These are phyloP conservation scores for Phengaris alcon DNA, from an alignment of 2,888 invertebrate species.

Conservation along the genomic window DNA sequence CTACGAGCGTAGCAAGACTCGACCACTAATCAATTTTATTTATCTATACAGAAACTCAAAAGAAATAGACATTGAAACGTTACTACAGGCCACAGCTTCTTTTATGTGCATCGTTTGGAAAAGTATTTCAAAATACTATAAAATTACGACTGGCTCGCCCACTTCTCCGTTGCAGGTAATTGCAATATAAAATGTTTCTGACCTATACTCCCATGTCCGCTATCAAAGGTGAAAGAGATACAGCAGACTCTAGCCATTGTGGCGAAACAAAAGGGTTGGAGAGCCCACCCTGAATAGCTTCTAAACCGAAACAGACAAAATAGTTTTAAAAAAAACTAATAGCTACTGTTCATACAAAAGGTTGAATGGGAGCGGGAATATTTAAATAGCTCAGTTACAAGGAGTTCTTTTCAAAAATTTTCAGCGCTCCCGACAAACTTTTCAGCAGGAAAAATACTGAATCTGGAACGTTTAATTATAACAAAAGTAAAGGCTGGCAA, in stretches of 20 bases:
- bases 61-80: neutral
- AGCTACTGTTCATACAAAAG: slow-evolving; percentile 32
- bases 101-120: neutral
- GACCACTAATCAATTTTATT: slow-evolving; percentile 2
- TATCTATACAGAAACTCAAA: neutral
- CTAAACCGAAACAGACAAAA: slow-evolving; percentile 34
- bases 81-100: neutral
- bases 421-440: slow-evolving; percentile 4
- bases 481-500: slow-evolving; percentile 6
- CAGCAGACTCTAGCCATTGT: slow-evolving; percentile 27
- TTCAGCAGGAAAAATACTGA: slow-evolving; percentile 8
- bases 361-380: slow-evolving; percentile 25
- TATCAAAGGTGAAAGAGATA: slow-evolving; percentile 21
- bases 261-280: slow-evolving; percentile 29
- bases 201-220: slow-evolving; percentile 29
- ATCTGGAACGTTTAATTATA: slow-evolving; percentile 19
- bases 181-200: slow-evolving; percentile 27
- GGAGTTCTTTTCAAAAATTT: slow-evolving; percentile 26
- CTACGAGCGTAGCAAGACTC: slow-evolving; percentile 9
- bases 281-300: slow-evolving; percentile 32
- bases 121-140: neutral
- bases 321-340: slow-evolving; percentile 34
- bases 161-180: neutral
- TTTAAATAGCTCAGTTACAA: slow-evolving; percentile 26
- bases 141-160: neutral